Evolutionary conservation across 2,113 vertebrate species (phyloP).

Genomic region (Theristicus caerulescens): DNA sequence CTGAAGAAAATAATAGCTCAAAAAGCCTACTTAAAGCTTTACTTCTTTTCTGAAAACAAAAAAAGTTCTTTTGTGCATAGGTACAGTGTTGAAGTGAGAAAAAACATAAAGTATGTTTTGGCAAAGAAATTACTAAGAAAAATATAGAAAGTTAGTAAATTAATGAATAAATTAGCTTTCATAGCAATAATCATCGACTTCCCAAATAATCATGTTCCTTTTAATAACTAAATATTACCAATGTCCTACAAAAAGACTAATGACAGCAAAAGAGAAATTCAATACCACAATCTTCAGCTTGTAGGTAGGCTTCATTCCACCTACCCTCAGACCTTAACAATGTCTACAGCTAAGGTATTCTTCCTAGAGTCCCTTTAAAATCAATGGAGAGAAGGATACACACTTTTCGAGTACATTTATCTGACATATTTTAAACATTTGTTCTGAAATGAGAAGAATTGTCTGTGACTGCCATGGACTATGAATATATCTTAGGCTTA

Average conservation of each 20-base stretch:
- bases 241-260: background rate
- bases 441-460: background rate
- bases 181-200: background rate
- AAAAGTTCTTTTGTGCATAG: background rate
- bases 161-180: background rate
- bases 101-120: background rate
- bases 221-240: background rate
- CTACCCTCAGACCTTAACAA: background rate
- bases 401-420: background rate
- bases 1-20: background rate
- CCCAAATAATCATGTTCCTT: background rate
- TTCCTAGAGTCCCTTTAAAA: background rate
- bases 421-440: background rate
- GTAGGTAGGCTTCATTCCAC: background rate
- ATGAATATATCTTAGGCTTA: background rate
- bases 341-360: background rate
- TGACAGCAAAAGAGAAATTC: background rate
- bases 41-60: background rate
- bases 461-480: background rate
- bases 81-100: background rate
- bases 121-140: background rate
- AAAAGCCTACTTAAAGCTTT: background rate
- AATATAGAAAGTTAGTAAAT: background rate
- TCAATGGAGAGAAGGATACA: background rate
- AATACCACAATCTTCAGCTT: background rate